Evolutionary conservation across 2,888 invertebrate species (phyloP).

Genomic region (Elegia similella): DNA sequence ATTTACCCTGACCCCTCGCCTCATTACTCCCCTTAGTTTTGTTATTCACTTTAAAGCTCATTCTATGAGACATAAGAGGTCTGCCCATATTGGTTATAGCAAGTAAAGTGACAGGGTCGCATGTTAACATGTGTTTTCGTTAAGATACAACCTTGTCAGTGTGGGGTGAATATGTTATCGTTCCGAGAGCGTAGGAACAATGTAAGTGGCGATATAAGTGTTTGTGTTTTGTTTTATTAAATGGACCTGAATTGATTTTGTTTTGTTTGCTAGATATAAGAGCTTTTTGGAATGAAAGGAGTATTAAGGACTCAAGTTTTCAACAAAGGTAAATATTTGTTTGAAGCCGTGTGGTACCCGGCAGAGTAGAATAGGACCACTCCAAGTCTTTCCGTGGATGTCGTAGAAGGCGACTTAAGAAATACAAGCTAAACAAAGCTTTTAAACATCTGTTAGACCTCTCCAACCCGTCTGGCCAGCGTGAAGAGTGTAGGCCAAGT

Average conservation of each 20-base stretch:
- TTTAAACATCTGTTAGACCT: too few species aligned
- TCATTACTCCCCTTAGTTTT: conserved; percentile 18
- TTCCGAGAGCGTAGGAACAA: conserved; percentile 16
- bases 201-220: conserved; percentile 18
- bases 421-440: too few species aligned
- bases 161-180: conserved; percentile 39
- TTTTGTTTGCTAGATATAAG: not conserved
- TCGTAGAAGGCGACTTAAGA: too few species aligned
- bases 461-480: too few species aligned
- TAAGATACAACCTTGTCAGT: conserved; percentile 45
- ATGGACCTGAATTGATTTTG: conserved; percentile 18
- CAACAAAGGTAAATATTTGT: too few species aligned
- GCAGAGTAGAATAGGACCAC: too few species aligned
- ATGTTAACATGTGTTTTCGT: conserved; percentile 56
- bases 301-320: too few species aligned
- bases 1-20: conserved; percentile 40
- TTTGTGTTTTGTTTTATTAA: conserved; percentile 18
- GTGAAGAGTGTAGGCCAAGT: too few species aligned
- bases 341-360: too few species aligned
- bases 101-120: conserved; percentile 44
- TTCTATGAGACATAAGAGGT: conserved; percentile 30
- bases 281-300: not conserved
- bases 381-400: too few species aligned
- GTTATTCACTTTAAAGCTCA: conserved; percentile 20
- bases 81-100: conserved; percentile 35